Conservation (phyloP, 2,797 vertebrate species). For the Hirundo rustica region DNA sequence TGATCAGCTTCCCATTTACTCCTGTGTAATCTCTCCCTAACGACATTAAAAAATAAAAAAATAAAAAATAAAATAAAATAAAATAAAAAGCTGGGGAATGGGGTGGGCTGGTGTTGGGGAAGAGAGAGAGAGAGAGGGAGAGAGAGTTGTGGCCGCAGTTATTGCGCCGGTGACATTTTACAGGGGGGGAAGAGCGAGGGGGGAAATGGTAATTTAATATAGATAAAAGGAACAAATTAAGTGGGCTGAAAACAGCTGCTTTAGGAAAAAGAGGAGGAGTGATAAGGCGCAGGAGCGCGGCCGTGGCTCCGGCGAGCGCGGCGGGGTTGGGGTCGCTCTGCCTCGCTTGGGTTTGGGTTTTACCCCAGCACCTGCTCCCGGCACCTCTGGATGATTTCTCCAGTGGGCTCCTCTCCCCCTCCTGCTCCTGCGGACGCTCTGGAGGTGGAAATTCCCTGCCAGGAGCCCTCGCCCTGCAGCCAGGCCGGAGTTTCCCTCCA, state of each 20-base stretch:
- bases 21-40: slow-evolving; percentile 69
- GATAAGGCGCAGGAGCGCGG: background rate
- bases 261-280: slow-evolving; percentile 50
- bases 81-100: background rate
- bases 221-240: slow-evolving; percentile 74
- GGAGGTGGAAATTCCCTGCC: background rate
- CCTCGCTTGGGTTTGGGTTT: background rate
- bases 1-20: slow-evolving; percentile 65
- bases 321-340: background rate
- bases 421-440: accelerated
- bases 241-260: slow-evolving; percentile 66
- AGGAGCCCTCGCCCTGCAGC: accelerated
- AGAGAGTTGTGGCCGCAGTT: background rate
- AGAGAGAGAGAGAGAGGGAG: background rate
- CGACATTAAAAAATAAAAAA: slow-evolving; percentile 56
- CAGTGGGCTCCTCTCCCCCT: accelerated
- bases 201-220: slow-evolving; percentile 67
- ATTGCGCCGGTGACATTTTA: slow-evolving; percentile 56
- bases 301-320: background rate
- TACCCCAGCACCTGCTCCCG: background rate
- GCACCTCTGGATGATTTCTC: background rate
- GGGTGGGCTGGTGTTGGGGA: background rate
- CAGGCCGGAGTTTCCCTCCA: accelerated
- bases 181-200: background rate
- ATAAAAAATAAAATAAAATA: background rate